Conservation (phyloP, 2,113 vertebrate species). For the Mormyrus iriodes region DNA sequence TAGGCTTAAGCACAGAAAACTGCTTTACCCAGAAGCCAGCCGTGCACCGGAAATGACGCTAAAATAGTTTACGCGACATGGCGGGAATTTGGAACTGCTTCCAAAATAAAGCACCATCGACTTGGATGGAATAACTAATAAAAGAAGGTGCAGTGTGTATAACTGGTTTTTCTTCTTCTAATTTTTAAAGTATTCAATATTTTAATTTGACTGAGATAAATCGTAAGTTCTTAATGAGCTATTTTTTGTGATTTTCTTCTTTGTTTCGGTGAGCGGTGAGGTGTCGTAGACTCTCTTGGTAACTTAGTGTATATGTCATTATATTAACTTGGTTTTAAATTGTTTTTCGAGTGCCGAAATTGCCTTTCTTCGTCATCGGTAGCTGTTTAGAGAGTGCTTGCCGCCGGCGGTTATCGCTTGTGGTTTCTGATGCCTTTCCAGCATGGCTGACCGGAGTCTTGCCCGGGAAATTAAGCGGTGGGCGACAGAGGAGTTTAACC, state of each 20-base stretch:
- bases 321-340: neutral
- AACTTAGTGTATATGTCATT: neutral
- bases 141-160: neutral
- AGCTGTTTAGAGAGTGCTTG: neutral
- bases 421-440: neutral
- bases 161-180: neutral
- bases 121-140: neutral
- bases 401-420: neutral
- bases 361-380: neutral
- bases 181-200: neutral
- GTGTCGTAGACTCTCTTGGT: neutral
- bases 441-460: constrained; percentile 51
- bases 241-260: neutral
- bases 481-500: constrained; percentile 58
- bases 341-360: neutral
- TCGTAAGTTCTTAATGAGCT: neutral
- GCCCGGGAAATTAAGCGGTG: constrained; percentile 54
- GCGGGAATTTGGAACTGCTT: constrained; percentile 1
- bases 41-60: neutral
- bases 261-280: neutral
- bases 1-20: neutral
- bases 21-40: constrained; percentile 6
- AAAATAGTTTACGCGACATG: neutral
- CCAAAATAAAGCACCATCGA: neutral
- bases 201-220: neutral